These are phyloP conservation scores for Pseudomyrmex cubaensis DNA, from an alignment of 1,140 invertebrate genomes.

Conservation along the genomic window DNA sequence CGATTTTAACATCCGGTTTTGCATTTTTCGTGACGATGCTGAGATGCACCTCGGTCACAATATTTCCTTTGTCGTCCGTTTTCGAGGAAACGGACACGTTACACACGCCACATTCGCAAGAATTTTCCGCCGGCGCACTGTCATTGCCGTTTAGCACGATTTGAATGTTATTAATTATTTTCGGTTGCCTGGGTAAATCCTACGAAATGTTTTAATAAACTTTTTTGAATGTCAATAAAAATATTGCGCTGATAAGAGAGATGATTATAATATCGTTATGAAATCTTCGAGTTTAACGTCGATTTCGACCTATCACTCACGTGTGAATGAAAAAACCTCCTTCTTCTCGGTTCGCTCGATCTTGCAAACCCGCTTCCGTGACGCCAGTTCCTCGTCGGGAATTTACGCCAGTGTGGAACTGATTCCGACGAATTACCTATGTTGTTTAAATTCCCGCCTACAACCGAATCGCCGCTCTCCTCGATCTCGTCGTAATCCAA, in stretches of 20 bases:
- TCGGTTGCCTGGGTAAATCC: conserved; percentile 9
- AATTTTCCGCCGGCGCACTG: conserved; percentile 13
- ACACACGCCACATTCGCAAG: conserved; percentile 66
- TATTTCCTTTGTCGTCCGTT: conserved; percentile 64
- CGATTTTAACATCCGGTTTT: conserved; percentile 26
- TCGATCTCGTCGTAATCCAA: conserved; percentile 49
- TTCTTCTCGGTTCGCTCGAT: conserved; percentile 13
- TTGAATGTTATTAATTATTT: conserved; percentile 66
- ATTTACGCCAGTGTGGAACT: neutral
- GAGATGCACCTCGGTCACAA: conserved; percentile 68
- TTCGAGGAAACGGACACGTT: conserved; percentile 62
- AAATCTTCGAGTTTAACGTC: too few relatives aligned
- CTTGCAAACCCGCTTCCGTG: neutral
- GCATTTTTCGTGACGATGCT: conserved; percentile 66
- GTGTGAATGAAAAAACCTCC: neutral
- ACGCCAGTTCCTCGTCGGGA: neutral
- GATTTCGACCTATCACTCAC: conserved; percentile 32
- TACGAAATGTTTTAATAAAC: conserved; percentile 13
- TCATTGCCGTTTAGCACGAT: conserved; percentile 63
- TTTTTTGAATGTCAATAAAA: neutral
- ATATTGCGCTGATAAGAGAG: neutral
- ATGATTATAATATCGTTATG: neutral
- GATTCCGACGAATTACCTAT: neutral
- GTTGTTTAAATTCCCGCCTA: neutral
- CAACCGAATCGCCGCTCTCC: too few relatives aligned